Evolutionary conservation across 2,888 invertebrate genomes (phyloP).

Genomic region (Ichneumoninae sp.): DNA sequence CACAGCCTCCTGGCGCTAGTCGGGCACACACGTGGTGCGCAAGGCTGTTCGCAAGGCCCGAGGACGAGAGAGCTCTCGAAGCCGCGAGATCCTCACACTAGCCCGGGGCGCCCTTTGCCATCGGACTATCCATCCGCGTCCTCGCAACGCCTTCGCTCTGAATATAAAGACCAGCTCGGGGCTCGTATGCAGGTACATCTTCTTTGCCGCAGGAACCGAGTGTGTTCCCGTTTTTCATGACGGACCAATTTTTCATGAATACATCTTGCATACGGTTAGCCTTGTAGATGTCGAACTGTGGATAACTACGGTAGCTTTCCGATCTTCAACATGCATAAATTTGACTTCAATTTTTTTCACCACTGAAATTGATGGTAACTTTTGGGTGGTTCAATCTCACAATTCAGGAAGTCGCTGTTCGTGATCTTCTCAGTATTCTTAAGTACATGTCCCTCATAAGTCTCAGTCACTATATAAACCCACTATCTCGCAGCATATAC

Average conservation of each 20-base stretch:
- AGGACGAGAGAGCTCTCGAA: conserved; percentile 37
- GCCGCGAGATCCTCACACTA: conserved; percentile 25
- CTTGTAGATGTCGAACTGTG: neutral
- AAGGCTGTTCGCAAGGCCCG: neutral
- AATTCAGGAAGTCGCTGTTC: no score
- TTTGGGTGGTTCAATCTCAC: no score
- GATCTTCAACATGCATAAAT: no score
- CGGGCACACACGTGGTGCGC: neutral
- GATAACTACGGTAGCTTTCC: neutral
- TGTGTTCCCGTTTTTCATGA: neutral
- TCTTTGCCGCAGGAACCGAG: neutral
- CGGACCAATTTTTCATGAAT: neutral
- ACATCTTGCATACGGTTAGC: neutral
- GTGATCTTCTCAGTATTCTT: no score
- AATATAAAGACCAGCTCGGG: conserved; percentile 39
- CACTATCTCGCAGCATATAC: no score
- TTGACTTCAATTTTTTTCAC: no score
- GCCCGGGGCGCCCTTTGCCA: conserved; percentile 55
- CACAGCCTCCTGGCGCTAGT: conserved; percentile 16
- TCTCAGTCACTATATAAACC: no score
- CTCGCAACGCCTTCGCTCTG: conserved; percentile 53
- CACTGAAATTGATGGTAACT: no score
- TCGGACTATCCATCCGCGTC: conserved; percentile 54
- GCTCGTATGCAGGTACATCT: neutral
- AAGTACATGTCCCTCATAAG: no score